phyloP scores from a whole-genome alignment of 2,113 vertebrate species.

The Sciurus niger region DNA sequence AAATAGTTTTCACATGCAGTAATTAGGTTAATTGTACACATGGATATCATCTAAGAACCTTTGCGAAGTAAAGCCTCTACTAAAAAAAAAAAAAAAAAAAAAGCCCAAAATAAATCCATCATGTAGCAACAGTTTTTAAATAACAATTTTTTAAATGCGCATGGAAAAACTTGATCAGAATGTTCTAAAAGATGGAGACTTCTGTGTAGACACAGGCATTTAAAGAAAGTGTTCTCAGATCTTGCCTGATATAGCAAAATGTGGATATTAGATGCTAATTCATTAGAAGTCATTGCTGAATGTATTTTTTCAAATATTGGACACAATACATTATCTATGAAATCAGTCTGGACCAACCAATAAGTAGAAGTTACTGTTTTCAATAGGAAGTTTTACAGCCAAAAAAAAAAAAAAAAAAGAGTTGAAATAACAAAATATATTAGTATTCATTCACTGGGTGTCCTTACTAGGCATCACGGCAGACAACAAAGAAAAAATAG shows the following conservation, averaged over 20 bases:
- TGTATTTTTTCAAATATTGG: background rate
- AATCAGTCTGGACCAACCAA: background rate
- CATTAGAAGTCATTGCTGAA: background rate
- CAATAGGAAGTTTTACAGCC: background rate
- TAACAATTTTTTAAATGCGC: constrained; percentile 10
- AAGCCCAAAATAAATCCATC: constrained; percentile 60
- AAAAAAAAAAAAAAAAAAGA: background rate
- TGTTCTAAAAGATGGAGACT: background rate
- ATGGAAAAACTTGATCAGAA: constrained; percentile 49
- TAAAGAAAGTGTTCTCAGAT: constrained; percentile 4
- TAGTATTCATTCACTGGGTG: background rate
- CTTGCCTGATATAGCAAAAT: background rate
- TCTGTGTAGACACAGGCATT: background rate
- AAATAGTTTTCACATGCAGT: background rate
- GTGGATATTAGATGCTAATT: background rate
- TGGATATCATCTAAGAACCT: background rate
- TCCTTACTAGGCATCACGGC: background rate
- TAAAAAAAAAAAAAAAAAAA: background rate
- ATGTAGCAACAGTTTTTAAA: constrained; percentile 46
- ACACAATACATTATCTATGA: background rate
- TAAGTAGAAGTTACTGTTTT: background rate
- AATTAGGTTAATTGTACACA: background rate
- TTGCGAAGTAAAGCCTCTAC: background rate
- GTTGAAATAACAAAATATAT: background rate
- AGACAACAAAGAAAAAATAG: background rate